Evolutionary conservation across 2,888 invertebrate genomes (phyloP).

Genomic region (Drosophila falleni): DNA sequence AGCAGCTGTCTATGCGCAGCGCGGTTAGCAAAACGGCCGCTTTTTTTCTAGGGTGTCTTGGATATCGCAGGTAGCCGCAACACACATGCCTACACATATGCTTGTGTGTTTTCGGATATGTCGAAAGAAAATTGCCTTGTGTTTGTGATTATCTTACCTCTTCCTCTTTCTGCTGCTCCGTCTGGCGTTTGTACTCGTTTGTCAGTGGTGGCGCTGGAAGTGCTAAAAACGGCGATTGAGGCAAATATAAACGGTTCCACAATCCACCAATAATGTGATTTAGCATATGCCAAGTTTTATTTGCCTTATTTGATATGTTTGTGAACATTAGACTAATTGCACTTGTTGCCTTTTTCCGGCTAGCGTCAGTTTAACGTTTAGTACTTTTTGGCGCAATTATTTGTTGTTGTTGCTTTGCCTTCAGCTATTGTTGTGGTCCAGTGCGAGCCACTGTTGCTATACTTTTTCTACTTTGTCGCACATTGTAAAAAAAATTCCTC

Average conservation of each 20-base stretch:
- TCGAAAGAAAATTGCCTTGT: constrained; percentile 17
- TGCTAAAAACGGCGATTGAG: constrained; percentile 53
- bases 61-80: constrained; percentile 59
- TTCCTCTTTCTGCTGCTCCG: constrained; percentile 41
- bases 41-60: background rate
- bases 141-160: constrained; percentile 67
- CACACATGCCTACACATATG: constrained; percentile 1
- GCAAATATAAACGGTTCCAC: constrained; percentile 63
- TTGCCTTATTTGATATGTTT: constrained; percentile 30
- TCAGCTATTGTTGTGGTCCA: background rate
- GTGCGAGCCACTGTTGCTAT: constrained; percentile 8
- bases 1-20: constrained; percentile 34
- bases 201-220: constrained; percentile 38
- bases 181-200: constrained; percentile 3
- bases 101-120: constrained; percentile 8
- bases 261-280: constrained; percentile 49
- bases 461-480: background rate
- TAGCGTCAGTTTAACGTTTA: constrained; percentile 13
- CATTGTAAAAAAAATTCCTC: constrained; percentile 11
- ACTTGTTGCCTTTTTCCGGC: constrained; percentile 30
- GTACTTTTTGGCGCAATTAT: constrained; percentile 65
- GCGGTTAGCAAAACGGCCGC: constrained; percentile 22
- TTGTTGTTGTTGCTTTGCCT: background rate
- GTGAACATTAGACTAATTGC: constrained; percentile 55
- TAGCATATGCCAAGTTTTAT: constrained; percentile 58